These are phyloP conservation scores for Hoplias malabaricus DNA, from an alignment of 2,113 vertebrate species.

Conservation along the genomic window DNA sequence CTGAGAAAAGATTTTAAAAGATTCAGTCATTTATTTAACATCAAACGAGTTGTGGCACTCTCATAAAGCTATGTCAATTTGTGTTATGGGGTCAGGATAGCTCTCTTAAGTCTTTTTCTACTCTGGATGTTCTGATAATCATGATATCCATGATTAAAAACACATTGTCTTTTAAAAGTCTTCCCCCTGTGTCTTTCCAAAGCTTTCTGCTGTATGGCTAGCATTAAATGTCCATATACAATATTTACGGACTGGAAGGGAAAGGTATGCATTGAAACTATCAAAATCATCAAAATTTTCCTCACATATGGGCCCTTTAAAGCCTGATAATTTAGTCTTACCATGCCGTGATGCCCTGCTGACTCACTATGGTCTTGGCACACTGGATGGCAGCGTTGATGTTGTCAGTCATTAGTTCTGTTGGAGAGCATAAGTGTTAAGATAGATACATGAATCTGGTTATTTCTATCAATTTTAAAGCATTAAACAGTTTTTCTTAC, in stretches of 20 bases:
- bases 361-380: constrained; percentile 58
- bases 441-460: not conserved
- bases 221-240: not conserved
- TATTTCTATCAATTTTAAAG: no score
- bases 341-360: constrained; percentile 62
- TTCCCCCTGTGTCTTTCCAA: no score
- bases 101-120: no score
- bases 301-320: not conserved
- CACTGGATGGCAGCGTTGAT: constrained; percentile 49
- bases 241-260: not conserved
- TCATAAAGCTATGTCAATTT: no score
- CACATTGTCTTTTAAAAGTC: no score
- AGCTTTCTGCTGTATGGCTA: no score
- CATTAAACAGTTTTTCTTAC: constrained; percentile 2
- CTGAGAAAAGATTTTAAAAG: constrained; percentile 9
- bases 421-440: not conserved
- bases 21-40: not conserved
- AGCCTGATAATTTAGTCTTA: constrained; percentile 35
- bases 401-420: constrained; percentile 53
- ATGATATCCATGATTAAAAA: no score
- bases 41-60: no score
- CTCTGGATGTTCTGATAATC: no score
- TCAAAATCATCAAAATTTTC: no score
- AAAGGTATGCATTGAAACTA: not conserved
- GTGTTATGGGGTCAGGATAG: no score